Conservation (phyloP, 2,113 vertebrate genomes). For the Rousettus leschenaultii region DNA sequence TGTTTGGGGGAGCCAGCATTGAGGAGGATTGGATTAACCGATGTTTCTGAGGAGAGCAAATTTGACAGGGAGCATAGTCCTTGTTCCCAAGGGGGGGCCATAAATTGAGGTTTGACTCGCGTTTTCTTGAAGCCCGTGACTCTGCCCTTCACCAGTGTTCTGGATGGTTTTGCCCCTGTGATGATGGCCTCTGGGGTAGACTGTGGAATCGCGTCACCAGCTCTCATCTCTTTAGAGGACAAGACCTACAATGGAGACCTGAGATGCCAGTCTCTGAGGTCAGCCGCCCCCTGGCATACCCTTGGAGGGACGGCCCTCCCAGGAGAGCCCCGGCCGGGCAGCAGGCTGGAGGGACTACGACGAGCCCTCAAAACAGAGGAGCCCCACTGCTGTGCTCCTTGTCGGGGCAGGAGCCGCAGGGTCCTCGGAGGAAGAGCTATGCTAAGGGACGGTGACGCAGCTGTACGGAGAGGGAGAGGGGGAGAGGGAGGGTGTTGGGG, state of each 20-base stretch:
- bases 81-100: background rate
- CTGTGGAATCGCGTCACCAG: background rate
- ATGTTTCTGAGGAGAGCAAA: background rate
- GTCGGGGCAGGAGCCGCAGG: background rate
- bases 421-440: background rate
- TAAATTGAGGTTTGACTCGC: background rate
- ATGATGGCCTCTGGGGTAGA: background rate
- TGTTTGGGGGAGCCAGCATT: background rate
- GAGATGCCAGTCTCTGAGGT: background rate
- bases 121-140: background rate
- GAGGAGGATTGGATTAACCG: background rate
- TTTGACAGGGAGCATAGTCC: background rate
- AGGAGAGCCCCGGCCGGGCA: background rate
- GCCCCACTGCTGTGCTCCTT: background rate
- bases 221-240: background rate
- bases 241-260: background rate
- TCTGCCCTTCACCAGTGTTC: background rate
- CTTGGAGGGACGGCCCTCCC: background rate
- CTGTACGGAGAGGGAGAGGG: background rate
- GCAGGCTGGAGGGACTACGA: background rate
- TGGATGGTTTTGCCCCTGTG: background rate
- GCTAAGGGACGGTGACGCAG: background rate
- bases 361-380: background rate
- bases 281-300: background rate
- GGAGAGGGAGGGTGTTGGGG: background rate